A percentile compares a stretch with the other conserved stretches of the same genome.
Conservation (phyloP, 2,797 vertebrate species). For the Cossypha heuglini region DNA sequence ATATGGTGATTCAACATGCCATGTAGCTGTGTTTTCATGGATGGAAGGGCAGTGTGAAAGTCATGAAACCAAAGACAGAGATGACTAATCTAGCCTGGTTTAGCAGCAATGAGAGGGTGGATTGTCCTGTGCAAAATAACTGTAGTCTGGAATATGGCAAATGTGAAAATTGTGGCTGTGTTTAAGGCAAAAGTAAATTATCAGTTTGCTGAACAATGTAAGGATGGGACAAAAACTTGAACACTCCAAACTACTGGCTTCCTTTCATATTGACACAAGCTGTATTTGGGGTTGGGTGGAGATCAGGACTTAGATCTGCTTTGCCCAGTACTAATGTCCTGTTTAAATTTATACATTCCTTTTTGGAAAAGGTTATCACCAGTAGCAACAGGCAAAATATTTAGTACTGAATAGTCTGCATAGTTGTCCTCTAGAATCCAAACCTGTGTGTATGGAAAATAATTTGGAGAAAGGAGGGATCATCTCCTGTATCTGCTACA, state of each 20-base stretch:
- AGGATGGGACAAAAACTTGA: background rate
- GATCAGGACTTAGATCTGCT: background rate
- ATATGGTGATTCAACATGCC: background rate
- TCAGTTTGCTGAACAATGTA: background rate
- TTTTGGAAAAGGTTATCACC: constrained; percentile 60
- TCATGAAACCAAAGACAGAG: background rate
- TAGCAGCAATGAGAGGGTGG: background rate
- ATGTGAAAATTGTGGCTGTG: background rate
- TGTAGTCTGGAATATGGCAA: background rate
- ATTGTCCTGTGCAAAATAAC: background rate
- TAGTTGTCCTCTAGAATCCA: background rate
- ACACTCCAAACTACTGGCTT: background rate
- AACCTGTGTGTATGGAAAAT: constrained; percentile 14
- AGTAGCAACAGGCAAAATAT: constrained; percentile 65
- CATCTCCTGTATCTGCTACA: background rate
- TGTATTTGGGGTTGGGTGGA: background rate
- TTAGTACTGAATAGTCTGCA: constrained; percentile 10
- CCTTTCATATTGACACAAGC: background rate
- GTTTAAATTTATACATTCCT: constrained; percentile 21
- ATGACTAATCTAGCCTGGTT: background rate
- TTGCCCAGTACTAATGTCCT: constrained; percentile 9
- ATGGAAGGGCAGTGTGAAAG: background rate
- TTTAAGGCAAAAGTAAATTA: background rate
- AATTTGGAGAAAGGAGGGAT: background rate
- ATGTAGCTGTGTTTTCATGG: background rate